phyloP scores from a whole-genome alignment of 2,797 vertebrate species.

The Poeciliopsis turneri region DNA sequence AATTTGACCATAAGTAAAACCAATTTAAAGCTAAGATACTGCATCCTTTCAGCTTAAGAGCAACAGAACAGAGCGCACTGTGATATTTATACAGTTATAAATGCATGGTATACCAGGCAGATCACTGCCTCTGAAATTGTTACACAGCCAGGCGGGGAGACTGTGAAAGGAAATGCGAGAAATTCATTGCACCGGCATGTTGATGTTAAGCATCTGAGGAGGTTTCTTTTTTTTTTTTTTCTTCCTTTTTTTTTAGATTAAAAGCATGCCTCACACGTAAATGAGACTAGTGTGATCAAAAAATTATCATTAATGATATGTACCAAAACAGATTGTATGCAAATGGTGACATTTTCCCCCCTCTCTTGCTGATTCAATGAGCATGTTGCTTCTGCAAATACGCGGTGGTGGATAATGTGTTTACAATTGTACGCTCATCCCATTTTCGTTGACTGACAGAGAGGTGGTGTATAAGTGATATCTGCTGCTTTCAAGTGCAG shows the following conservation, averaged over 20 bases:
- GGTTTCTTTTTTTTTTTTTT: slow-evolving; percentile 9
- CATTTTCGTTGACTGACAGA: slow-evolving; percentile 47
- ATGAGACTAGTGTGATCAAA: slow-evolving; percentile 45
- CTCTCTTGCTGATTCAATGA: slow-evolving; percentile 38
- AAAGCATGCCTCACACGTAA: slow-evolving; percentile 53
- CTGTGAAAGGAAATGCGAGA: slow-evolving; percentile 23
- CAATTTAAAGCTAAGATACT: slow-evolving; percentile 36
- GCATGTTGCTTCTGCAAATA: slow-evolving; percentile 44
- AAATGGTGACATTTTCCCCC: slow-evolving; percentile 72
- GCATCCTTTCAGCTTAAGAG: slow-evolving; percentile 59
- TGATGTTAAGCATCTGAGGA: slow-evolving; percentile 55
- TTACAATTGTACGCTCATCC: slow-evolving; percentile 47
- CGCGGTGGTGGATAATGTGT: slow-evolving; percentile 50
- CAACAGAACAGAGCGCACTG: slow-evolving; percentile 39
- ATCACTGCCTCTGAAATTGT: slow-evolving; percentile 60
- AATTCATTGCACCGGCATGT: slow-evolving; percentile 46
- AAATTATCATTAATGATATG: slow-evolving; percentile 62
- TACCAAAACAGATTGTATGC: slow-evolving; percentile 63
- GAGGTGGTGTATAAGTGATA: slow-evolving; percentile 56
- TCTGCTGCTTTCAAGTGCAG: slow-evolving; percentile 60
- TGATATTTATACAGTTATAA: slow-evolving; percentile 74
- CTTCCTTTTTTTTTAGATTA: slow-evolving; percentile 26
- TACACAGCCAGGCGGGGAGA: slow-evolving; percentile 48
- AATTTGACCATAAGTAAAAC: slow-evolving; percentile 35
- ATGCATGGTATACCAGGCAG: slow-evolving; percentile 66